Percentiles rank a stretch among this genome's conserved stretches.
phyloP scores from a whole-genome alignment of 1,140 invertebrate genomes.

The Apolygus lucorum region DNA sequence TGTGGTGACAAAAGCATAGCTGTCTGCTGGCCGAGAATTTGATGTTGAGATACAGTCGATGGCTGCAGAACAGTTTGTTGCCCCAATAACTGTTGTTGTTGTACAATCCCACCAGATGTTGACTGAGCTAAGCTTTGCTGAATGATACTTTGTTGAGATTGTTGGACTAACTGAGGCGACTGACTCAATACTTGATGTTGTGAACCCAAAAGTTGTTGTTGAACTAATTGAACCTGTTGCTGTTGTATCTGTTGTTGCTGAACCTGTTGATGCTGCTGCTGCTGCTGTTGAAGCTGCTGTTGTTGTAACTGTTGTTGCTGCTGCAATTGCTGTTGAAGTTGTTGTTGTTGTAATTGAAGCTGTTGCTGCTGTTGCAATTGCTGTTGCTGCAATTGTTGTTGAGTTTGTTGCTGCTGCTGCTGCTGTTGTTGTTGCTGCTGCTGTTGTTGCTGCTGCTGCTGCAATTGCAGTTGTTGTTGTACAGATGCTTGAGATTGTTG shows the following conservation, averaged over 20 bases:
- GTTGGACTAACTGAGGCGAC: slow-evolving; percentile 25
- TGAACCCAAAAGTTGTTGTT: slow-evolving; percentile 24
- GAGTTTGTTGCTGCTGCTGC: slow-evolving; percentile 30
- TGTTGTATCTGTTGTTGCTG: slow-evolving; percentile 33
- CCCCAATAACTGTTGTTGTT: slow-evolving; percentile 21
- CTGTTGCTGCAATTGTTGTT: slow-evolving; percentile 30
- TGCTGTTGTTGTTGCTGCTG: slow-evolving; percentile 34
- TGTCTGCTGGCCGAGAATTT: slow-evolving; percentile 19
- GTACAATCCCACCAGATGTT: slow-evolving; percentile 25
- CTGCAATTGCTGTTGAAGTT: slow-evolving; percentile 32
- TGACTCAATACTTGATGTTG: slow-evolving; percentile 34
- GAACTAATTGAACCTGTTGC: slow-evolving; percentile 27
- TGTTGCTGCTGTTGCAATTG: slow-evolving; percentile 34
- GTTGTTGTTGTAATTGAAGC: slow-evolving; percentile 32
- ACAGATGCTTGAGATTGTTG: slow-evolving; percentile 31
- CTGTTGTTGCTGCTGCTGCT: slow-evolving; percentile 31
- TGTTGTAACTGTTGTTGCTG: slow-evolving; percentile 32
- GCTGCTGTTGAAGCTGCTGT: slow-evolving; percentile 32
- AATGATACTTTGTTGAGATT: slow-evolving; percentile 25
- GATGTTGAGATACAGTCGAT: slow-evolving; percentile 26
- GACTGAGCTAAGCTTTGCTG: slow-evolving; percentile 23
- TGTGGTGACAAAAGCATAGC: slow-evolving; percentile 25
- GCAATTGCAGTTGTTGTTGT: slow-evolving; percentile 38
- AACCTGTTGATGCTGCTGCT: slow-evolving; percentile 32
- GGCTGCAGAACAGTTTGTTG: slow-evolving; percentile 23